Percentiles rank a stretch among this genome's conserved stretches.
Conservation (phyloP, 2,888 invertebrate genomes). For the Eristalis pertinax region DNA sequence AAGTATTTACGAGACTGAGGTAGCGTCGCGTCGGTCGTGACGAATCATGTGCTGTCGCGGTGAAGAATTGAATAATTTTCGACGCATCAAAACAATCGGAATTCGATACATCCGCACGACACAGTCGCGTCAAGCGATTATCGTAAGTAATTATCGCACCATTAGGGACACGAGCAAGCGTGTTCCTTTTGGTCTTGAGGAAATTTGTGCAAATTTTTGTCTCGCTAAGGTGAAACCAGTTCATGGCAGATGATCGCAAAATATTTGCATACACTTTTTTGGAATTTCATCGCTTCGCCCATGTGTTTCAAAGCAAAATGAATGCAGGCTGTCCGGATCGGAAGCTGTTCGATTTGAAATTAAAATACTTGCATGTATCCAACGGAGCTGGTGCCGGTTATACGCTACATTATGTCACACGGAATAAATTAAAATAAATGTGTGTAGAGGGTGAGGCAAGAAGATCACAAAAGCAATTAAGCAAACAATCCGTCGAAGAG, state of each 20-base stretch:
- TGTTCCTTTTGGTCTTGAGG: background rate
- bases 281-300: background rate
- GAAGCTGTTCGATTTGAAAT: background rate
- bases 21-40: background rate
- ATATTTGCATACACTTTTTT: conserved; percentile 28
- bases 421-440: background rate
- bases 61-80: background rate
- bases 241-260: background rate
- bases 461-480: conserved; percentile 23
- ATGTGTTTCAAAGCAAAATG: background rate
- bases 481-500: background rate
- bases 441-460: conserved; percentile 1
- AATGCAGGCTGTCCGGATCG: conserved; percentile 1
- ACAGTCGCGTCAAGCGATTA: background rate
- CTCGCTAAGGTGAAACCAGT: background rate
- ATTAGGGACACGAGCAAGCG: conserved; percentile 13
- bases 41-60: conserved; percentile 5
- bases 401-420: conserved; percentile 1
- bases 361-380: background rate
- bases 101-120: conserved; percentile 10
- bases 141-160: conserved; percentile 18
- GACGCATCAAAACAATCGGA: background rate
- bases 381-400: background rate
- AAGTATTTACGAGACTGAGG: background rate
- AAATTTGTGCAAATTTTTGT: background rate